Evolutionary conservation across 2,888 invertebrate species (phyloP).

Genomic region (Neocrepidodera transversa): DNA sequence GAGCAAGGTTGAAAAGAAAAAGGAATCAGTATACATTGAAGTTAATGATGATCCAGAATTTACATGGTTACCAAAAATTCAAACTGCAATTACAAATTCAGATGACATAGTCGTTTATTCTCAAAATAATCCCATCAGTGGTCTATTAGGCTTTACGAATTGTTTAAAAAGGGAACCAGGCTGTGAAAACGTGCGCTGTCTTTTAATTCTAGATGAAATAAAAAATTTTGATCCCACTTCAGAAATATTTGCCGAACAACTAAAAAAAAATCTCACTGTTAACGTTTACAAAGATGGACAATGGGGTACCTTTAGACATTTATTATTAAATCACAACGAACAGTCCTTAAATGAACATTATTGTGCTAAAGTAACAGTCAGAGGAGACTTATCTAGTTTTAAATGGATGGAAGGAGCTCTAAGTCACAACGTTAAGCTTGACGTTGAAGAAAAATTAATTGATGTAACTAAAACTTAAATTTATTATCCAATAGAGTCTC

Average conservation of each 20-base stretch:
- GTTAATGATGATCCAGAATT: conserved; percentile 6
- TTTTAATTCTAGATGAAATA: conserved; percentile 66
- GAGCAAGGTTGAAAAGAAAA: conserved; percentile 13
- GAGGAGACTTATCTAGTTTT: conserved; percentile 86
- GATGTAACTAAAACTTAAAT: background rate
- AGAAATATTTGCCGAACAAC: conserved; percentile 68
- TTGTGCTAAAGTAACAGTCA: conserved; percentile 77
- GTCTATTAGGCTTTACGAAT: conserved; percentile 80
- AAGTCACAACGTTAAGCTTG: background rate
- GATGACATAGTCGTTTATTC: conserved; percentile 70
- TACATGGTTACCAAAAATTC: conserved; percentile 55
- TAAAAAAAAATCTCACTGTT: conserved; percentile 76
- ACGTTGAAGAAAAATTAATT: background rate
- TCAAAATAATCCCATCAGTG: conserved; percentile 73
- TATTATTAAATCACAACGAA: conserved; percentile 66
- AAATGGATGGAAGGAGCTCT: conserved; percentile 78
- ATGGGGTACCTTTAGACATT: conserved; percentile 77
- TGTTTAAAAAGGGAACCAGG: conserved; percentile 71
- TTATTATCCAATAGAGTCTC: no score
- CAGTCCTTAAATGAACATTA: conserved; percentile 67
- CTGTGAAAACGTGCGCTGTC: conserved; percentile 55
- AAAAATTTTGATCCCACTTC: conserved; percentile 68
- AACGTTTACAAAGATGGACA: conserved; percentile 74
- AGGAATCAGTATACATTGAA: background rate
- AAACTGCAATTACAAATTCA: conserved; percentile 31